A percentile compares a stretch with the other conserved stretches of the same genome.
These are phyloP conservation scores for Dugesia japonica DNA, from an alignment of 2,888 invertebrate genomes.

Conservation along the genomic window DNA sequence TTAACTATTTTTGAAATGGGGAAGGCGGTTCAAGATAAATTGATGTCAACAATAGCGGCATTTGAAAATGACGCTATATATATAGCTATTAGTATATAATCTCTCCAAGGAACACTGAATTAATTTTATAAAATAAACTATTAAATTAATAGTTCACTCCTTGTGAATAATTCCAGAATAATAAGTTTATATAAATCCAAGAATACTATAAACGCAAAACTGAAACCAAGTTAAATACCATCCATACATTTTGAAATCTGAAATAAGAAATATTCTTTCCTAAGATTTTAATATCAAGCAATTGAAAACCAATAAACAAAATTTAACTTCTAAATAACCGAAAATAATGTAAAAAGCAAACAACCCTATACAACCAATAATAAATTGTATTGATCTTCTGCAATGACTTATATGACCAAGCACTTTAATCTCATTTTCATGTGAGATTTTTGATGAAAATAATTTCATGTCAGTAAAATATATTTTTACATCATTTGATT, in stretches of 20 bases:
- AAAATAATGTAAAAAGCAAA: background rate
- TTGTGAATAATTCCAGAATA: background rate
- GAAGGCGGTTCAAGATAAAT: too few relatives aligned
- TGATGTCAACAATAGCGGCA: too few relatives aligned
- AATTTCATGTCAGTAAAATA: too few relatives aligned
- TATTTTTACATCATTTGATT: too few relatives aligned
- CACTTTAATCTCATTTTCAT: too few relatives aligned
- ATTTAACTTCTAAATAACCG: background rate
- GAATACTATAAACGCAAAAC: background rate
- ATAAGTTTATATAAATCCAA: background rate
- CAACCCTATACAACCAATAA: background rate
- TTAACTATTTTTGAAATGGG: too few relatives aligned
- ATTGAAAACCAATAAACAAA: too few relatives aligned
- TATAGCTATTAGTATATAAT: background rate
- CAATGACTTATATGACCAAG: background rate
- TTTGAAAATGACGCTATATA: too few relatives aligned
- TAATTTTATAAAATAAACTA: background rate
- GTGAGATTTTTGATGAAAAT: too few relatives aligned
- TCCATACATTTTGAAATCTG: background rate
- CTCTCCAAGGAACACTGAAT: background rate
- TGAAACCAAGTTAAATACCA: slow-evolving; percentile 9
- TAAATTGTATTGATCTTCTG: background rate
- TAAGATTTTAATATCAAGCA: background rate
- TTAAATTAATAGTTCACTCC: background rate
- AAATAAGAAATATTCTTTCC: slow-evolving; percentile 13